A percentile compares a stretch with the other conserved stretches of the same genome.
These are phyloP conservation scores for Carposina sasakii DNA, from an alignment of 1,140 invertebrate genomes.

Conservation along the genomic window DNA sequence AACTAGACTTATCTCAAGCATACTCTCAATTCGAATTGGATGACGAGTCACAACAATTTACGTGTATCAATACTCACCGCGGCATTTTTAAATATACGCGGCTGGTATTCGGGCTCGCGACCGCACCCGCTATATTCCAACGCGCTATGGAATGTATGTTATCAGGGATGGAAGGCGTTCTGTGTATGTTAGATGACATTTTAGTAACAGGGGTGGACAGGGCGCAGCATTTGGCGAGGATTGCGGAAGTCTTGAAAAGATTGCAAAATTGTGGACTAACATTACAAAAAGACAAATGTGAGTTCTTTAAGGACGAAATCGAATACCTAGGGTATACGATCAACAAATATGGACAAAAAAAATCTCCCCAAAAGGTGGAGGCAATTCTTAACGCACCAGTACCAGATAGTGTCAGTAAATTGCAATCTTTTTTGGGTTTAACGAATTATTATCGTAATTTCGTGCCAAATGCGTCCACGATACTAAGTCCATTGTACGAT, in stretches of 20 bases:
- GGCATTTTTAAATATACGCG: slow-evolving; percentile 28
- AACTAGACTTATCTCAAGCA: slow-evolving; percentile 25
- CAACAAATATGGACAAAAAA: slow-evolving; percentile 22
- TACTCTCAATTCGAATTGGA: slow-evolving; percentile 24
- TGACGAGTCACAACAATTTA: slow-evolving; percentile 16
- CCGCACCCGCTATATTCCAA: slow-evolving; percentile 25
- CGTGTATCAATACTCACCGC: slow-evolving; percentile 27
- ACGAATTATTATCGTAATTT: slow-evolving; percentile 61
- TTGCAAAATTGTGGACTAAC: slow-evolving; percentile 26
- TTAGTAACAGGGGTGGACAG: slow-evolving; percentile 25
- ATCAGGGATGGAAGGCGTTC: slow-evolving; percentile 16
- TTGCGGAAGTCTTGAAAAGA: slow-evolving; percentile 26
- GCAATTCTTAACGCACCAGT: slow-evolving; percentile 28
- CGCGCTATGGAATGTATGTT: slow-evolving; percentile 30
- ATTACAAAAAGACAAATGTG: slow-evolving; percentile 38
- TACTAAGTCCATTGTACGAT: slow-evolving; percentile 33
- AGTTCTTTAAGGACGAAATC: slow-evolving; percentile 32
- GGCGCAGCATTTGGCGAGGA: slow-evolving; percentile 26
- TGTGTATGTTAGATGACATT: slow-evolving; percentile 36
- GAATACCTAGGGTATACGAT: slow-evolving; percentile 42
- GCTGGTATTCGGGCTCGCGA: slow-evolving; percentile 23
- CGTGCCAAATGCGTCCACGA: slow-evolving; percentile 36
- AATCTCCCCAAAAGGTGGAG: slow-evolving; percentile 34
- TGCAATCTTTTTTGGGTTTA: slow-evolving; percentile 25
- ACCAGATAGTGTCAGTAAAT: slow-evolving; percentile 36